Percentiles rank a stretch among this genome's conserved stretches.
Evolutionary conservation across 2,113 vertebrate species (phyloP).

Genomic region (Balaenoptera acutorostrata): DNA sequence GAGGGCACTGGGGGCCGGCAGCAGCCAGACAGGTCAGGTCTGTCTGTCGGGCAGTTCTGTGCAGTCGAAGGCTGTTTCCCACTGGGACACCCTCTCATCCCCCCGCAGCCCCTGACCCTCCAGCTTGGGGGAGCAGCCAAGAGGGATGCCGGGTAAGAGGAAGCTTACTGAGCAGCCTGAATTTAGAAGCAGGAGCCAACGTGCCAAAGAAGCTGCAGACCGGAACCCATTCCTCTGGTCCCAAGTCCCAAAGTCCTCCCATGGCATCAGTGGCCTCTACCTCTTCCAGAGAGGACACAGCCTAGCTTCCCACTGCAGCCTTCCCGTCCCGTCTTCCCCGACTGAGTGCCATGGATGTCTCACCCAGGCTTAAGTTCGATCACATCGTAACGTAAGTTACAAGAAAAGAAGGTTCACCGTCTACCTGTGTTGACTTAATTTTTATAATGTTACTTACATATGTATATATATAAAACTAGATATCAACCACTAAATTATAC

Average conservation of each 20-base stretch:
- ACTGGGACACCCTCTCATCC: not conserved
- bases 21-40: not conserved
- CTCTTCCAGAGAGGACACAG: not conserved
- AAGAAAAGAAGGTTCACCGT: not conserved
- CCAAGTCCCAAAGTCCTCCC: not conserved
- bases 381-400: not conserved
- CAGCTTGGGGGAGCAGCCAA: not conserved
- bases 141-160: not conserved
- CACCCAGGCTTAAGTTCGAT: not conserved
- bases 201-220: not conserved
- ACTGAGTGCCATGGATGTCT: not conserved
- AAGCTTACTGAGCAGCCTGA: not conserved
- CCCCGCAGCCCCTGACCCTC: not conserved
- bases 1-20: not conserved
- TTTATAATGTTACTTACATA: constrained; percentile 4
- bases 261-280: rapidly evolving
- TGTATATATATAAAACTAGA: not conserved
- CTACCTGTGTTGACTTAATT: not conserved
- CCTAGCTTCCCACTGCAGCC: not conserved
- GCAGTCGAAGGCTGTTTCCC: not conserved
- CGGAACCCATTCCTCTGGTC: too few species aligned
- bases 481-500: not conserved
- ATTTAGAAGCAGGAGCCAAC: not conserved
- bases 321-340: not conserved
- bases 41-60: not conserved